Evolutionary conservation across 53 echinoderm and acorn worm genomes (phyloP).

Genomic region (Arbacia lixula): DNA sequence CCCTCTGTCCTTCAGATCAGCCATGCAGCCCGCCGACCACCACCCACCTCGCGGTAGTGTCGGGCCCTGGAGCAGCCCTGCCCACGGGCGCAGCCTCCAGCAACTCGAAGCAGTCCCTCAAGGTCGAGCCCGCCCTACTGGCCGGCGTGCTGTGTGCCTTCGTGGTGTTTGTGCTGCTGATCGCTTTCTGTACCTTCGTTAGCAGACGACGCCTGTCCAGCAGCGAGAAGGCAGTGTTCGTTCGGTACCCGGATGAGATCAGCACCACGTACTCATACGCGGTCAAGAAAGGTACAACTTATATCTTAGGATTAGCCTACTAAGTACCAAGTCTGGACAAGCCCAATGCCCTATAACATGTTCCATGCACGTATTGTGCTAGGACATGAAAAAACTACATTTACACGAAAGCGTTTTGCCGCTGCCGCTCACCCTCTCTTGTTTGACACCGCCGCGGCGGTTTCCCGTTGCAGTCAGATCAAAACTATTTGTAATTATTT

Average conservation of each 20-base stretch:
- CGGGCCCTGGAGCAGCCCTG: background rate
- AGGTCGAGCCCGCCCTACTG: conserved; percentile 23
- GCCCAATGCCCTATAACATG: too few species aligned
- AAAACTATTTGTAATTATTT: too few species aligned
- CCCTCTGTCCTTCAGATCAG: background rate
- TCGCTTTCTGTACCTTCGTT: background rate
- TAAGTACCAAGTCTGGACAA: background rate
- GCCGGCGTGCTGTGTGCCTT: conserved; percentile 8
- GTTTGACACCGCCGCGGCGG: too few species aligned
- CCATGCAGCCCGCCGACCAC: conserved; percentile 3
- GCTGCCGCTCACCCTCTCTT: too few species aligned
- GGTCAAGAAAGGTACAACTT: conserved; percentile 54
- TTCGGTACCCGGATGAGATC: conserved; percentile 56
- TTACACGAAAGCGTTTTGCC: too few species aligned
- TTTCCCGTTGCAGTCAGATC: too few species aligned
- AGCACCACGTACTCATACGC: conserved; percentile 52
- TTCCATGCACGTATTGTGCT: too few species aligned
- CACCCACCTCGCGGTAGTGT: background rate
- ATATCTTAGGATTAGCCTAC: too few species aligned
- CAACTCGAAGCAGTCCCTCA: background rate
- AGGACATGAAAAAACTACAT: too few species aligned
- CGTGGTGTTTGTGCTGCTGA: background rate
- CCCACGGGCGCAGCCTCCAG: background rate
- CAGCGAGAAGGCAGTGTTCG: conserved; percentile 44
- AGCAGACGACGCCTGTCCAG: conserved; percentile 26